These are phyloP conservation scores for Maniola jurtina DNA, from an alignment of 1,140 invertebrate species.

Conservation along the genomic window DNA sequence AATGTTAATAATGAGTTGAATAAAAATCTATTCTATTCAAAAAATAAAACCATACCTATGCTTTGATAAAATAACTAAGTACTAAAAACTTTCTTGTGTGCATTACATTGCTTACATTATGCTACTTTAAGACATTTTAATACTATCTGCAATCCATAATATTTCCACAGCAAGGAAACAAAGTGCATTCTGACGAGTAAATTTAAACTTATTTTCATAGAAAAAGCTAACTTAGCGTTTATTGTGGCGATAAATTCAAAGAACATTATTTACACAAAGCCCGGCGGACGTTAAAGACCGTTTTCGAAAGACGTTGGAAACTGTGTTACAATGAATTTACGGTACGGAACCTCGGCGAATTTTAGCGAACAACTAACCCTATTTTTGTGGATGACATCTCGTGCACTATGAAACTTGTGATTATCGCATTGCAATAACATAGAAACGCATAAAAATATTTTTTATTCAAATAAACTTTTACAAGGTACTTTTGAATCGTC, in stretches of 20 bases:
- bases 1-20: too few species aligned
- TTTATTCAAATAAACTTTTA: too few species aligned
- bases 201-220: constrained; percentile 61
- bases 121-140: not conserved
- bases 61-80: too few species aligned
- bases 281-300: constrained; percentile 65
- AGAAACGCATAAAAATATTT: too few species aligned
- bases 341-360: constrained; percentile 13
- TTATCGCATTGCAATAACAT: too few species aligned
- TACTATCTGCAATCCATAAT: not conserved
- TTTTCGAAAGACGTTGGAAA: constrained; percentile 62
- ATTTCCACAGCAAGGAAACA: constrained; percentile 13
- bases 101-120: too few species aligned
- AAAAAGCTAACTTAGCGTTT: constrained; percentile 69
- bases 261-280: constrained; percentile 76
- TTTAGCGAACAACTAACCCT: not conserved
- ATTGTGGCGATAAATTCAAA: constrained; percentile 73
- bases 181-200: constrained; percentile 27
- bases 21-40: too few species aligned
- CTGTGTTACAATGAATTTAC: constrained; percentile 70
- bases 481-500: too few species aligned
- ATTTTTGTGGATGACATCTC: not conserved
- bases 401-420: not conserved
- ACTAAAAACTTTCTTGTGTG: too few species aligned
- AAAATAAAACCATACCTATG: too few species aligned